phyloP scores from a whole-genome alignment of 2,888 invertebrate species.

The Callosobruchus maculatus region DNA sequence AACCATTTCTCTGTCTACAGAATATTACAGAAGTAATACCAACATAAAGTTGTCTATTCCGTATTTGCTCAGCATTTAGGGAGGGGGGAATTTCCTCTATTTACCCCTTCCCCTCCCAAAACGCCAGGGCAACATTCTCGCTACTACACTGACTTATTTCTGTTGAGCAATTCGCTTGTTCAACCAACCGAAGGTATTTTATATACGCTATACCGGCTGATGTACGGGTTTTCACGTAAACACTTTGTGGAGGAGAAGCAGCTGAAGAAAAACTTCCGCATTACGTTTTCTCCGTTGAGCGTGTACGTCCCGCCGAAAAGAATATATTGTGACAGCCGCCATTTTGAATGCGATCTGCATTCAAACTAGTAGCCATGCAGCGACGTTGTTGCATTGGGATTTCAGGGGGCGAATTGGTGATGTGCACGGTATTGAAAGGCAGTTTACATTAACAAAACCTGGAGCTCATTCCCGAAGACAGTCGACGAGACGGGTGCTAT shows the following conservation, averaged over 20 bases:
- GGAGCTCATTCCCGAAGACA: too few species aligned
- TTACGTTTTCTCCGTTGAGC: not conserved
- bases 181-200: not conserved
- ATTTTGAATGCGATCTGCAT: constrained; percentile 30
- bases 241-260: not conserved
- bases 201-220: not conserved
- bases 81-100: too few species aligned
- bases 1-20: too few species aligned
- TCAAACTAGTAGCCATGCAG: constrained; percentile 7
- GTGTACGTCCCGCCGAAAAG: not conserved
- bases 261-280: not conserved
- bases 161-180: not conserved
- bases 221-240: constrained; percentile 2
- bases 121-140: too few species aligned
- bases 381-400: constrained; percentile 3
- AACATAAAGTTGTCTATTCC: too few species aligned
- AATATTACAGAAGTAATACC: too few species aligned
- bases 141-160: not conserved
- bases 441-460: too few species aligned
- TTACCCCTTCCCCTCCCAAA: too few species aligned
- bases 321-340: constrained; percentile 3
- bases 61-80: too few species aligned
- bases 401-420: not conserved
- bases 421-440: too few species aligned
- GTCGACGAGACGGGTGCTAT: too few species aligned